Evolutionary conservation across 2,888 invertebrate genomes (phyloP).

Genomic region (Oscheius sp.): DNA sequence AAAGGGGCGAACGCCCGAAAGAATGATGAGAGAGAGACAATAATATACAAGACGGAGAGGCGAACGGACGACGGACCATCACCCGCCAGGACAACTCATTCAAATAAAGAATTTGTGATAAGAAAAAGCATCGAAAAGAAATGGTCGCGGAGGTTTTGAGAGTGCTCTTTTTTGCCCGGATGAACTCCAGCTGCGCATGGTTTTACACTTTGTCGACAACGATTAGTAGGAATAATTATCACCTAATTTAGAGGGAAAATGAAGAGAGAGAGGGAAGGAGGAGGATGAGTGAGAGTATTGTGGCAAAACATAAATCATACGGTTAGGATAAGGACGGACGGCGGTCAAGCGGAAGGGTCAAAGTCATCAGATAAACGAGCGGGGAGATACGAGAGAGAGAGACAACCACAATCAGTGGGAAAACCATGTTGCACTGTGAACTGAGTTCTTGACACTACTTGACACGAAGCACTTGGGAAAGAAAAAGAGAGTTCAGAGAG

Average conservation of each 20-base stretch:
- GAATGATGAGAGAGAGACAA: conserved; percentile 25
- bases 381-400: conserved; percentile 7
- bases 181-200: neutral
- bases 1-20: conserved; percentile 3
- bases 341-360: conserved; percentile 29
- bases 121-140: neutral
- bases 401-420: too few species aligned
- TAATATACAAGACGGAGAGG: neutral
- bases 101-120: too few species aligned
- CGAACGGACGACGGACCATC: neutral
- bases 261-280: neutral
- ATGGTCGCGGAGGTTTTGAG: neutral
- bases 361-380: conserved; percentile 25
- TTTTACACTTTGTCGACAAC: too few species aligned
- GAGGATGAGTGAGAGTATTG: neutral
- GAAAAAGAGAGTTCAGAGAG: neutral
- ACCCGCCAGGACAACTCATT: too few species aligned
- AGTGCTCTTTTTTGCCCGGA: too few species aligned
- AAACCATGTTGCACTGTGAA: too few species aligned
- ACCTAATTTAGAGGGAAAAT: neutral
- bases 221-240: neutral
- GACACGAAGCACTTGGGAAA: too few species aligned
- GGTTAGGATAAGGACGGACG: neutral
- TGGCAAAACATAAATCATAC: conserved; percentile 29
- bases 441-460: too few species aligned